Base-by-base conservation (phyloP, 2,888 invertebrate species). In the Lissonota sp. region DNA sequence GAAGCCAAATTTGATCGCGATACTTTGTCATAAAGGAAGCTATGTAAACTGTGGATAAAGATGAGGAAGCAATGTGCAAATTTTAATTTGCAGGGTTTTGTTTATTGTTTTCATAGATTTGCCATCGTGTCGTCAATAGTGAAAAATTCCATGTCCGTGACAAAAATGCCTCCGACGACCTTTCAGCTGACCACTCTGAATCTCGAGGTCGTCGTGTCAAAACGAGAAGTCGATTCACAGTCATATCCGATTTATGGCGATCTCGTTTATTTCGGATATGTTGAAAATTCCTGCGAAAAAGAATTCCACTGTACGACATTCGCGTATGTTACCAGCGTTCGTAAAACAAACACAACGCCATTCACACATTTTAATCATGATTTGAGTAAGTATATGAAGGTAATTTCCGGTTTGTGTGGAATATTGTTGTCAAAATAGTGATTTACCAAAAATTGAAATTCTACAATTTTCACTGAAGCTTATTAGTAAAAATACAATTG, bases 161-260 rank as follows among this genome's bases (percentile, higher is more conserved):
- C 63, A 5, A 57, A 71, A 0, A 74, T 83, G 8, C 70, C 76
- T 6, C 60, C 78, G 12, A 75, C 80, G 4, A 84, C 85, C 16
- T 7, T 81, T 67, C 74, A 44, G 2, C 42, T 89, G 4, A 87
- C 89, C 1, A 86, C 84, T 6, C 64, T 92, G 53, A 70, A 85
- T 71, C 70, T 91, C 0, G 87, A 91, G 7, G 85, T 89, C 8
- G 62, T 92, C 7, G 83, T 89, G 0, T 84, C 87, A 1, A 85
- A 84, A 55, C 83, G 84, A 7, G 87, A 90, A 10, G 12, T 85
- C 0, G 26, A 76, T 4, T 81, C 51, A 3, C 85, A 87, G 60
- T 58, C 40, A 3, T 83, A 88, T 73, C 91, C 92, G 1, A 72
- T 74, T 55, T 87, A 74, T 12, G 92, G 92, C 0, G 91, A 92